Percentiles rank a stretch among this genome's conserved stretches.
phyloP scores from a whole-genome alignment of 2,888 invertebrate species.

The Acleris sparsana region DNA sequence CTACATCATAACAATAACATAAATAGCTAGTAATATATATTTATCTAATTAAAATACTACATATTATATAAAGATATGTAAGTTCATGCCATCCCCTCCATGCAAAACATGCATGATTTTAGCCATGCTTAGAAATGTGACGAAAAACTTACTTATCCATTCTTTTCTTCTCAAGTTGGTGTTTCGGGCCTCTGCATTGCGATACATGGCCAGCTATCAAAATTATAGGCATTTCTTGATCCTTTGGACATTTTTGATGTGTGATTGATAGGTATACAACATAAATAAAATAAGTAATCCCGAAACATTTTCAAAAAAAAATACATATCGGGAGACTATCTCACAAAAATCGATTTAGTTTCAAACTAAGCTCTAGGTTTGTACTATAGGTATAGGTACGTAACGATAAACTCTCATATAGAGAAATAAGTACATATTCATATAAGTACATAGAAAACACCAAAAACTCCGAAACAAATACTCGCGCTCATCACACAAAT shows the following conservation, averaged over 20 bases:
- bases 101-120: conserved; percentile 4
- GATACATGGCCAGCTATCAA: background rate
- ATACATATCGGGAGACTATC: too few relatives aligned
- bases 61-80: background rate
- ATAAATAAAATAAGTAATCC: background rate
- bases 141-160: background rate
- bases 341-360: too few relatives aligned
- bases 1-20: too few relatives aligned
- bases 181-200: background rate
- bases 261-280: background rate
- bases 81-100: background rate
- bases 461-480: too few relatives aligned
- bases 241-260: too few relatives aligned
- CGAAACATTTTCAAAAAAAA: too few relatives aligned
- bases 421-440: too few relatives aligned
- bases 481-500: too few relatives aligned
- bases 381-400: too few relatives aligned
- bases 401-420: too few relatives aligned
- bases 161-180: background rate
- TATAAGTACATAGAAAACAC: too few relatives aligned
- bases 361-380: too few relatives aligned
- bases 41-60: background rate
- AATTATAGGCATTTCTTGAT: background rate
- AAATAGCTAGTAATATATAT: background rate
- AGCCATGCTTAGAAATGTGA: conserved; percentile 1